Base-by-base conservation (phyloP, 2,797 vertebrate genomes). In the Premnoplex brunnescens region DNA sequence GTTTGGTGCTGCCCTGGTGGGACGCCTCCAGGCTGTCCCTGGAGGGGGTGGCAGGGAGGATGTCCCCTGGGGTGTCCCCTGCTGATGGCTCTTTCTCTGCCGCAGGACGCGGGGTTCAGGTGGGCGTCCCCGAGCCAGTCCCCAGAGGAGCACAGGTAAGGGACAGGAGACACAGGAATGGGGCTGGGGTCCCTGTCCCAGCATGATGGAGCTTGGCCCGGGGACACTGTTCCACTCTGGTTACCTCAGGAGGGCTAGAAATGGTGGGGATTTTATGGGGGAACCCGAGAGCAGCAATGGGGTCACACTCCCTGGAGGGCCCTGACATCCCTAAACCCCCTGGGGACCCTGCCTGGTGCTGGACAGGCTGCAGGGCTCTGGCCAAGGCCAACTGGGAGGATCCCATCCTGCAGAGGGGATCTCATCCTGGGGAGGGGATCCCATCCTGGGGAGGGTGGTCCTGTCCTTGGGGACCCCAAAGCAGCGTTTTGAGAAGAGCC, bases 121-220 rank as follows among this genome's bases (percentile, higher is more conserved):
- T 99, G 99, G 99, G 98, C 98, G 69, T 98, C 98, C 63, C 97
- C 98, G 2, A 98, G 97, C 17, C 98, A 98, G 86, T 96, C 98
- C 52, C 98, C 98, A 1, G 99, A 99, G 93, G 99, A 99, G 68
- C 98, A 99, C 89, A 99, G 99, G 99, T 99, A 94, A 94, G 75
- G 92, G 58, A 15, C 1, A 1, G 27, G 34, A 32, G 37, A 6
- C 6, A 0, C 18, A 2, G 28, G 46, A 48, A 10, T 2, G 55
- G 94, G 86, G 27, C 14, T 28, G 80, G 76, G 44, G 26, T 16
- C 7, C 1, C 3, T 28, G 26, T 64, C 8, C 20, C 30, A 10
- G 20, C 0, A 23, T 13, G 22, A 2, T 19, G 24, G 56, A 24
- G 27, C 15, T 43, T 36, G 67, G 60, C 19, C 27, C 6, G 43